Evolutionary conservation across 2,888 invertebrate genomes (phyloP), one percentile per base, ranked within the genome.

Genomic region (Trissolcus brochymenae): DNA sequence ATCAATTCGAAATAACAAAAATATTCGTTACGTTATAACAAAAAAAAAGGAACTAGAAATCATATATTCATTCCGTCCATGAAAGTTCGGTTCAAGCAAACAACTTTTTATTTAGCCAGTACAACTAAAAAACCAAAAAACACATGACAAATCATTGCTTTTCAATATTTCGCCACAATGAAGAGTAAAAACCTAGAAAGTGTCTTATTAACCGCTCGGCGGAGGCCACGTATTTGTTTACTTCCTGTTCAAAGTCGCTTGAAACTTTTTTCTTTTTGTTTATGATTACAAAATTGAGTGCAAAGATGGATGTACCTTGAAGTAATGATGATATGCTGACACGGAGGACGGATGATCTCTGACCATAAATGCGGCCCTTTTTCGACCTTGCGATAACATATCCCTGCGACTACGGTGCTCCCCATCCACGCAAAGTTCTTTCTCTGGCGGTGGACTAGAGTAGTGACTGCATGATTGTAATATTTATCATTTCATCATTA

Each of bases 371-470:
- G 93, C 91, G 68, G 93, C 91, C 83, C 94, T 90, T 85, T 94
- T 93, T 81, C 94, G 91, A 80, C 94, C 94, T 81, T 94, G 93
- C 60, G 95, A 94, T 75, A 95, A 95, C 93, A 95, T 94, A 88
- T 96, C 96, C 84, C 96, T 93, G 84, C 95, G 92, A 82, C 95
- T 95, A 84, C 93, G 92, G 86, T 95, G 92, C 82, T 94, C 93
- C 82, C 93, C 92, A 79, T 92, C 92, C 73, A 88, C 79, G 81
- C 85, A 93, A 91, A 88, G 84, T 78, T 90, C 90, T 78, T 90
- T 87, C 81, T 90, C 90, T 41, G 90, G 90, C 65, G 90, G 90
- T 66, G 90, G 90, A 83, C 90, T 90, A 79, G 85, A 90, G 86
- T 87, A 88, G 85, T 89, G 89, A 87, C 89, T 89, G 85, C 46